A percentile compares a stretch with the other conserved stretches of the same genome.
phyloP scores from a whole-genome alignment of 2,888 invertebrate genomes.

The Tenthredo livida region DNA sequence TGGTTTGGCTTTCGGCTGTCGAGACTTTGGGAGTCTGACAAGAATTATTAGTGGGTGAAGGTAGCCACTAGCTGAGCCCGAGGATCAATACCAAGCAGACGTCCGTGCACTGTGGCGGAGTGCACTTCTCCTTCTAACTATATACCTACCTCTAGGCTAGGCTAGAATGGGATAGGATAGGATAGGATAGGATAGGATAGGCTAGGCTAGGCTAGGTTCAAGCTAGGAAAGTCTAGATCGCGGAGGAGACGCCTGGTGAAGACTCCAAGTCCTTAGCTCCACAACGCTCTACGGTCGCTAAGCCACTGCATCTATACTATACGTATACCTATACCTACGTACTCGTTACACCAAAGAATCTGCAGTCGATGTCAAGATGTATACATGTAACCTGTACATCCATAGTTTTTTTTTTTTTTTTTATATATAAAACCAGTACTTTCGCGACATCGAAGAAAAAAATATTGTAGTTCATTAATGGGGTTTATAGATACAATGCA shows the following conservation, averaged over 20 bases:
- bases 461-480: too few species aligned
- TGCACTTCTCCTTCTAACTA: conserved; percentile 73
- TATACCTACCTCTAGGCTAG: conserved; percentile 73
- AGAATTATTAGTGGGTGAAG: conserved; percentile 78
- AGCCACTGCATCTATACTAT: conserved; percentile 1
- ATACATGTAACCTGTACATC: not conserved
- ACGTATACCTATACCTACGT: not conserved
- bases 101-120: conserved; percentile 76
- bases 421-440: too few species aligned
- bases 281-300: conserved; percentile 22
- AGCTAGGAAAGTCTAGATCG: conserved; percentile 55
- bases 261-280: conserved; percentile 41
- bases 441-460: too few species aligned
- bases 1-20: conserved; percentile 61
- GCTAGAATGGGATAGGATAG: conserved; percentile 71
- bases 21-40: conserved; percentile 77
- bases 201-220: conserved; percentile 74
- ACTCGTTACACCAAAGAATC: not conserved
- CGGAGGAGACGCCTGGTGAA: conserved; percentile 27
- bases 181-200: conserved; percentile 67
- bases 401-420: too few species aligned
- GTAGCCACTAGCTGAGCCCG: conserved; percentile 77
- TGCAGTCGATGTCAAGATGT: not conserved
- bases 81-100: conserved; percentile 78
- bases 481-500: too few species aligned